Evolutionary conservation across 1,140 invertebrate species (phyloP).

Genomic region (Pseudomyrmex gracilis): DNA sequence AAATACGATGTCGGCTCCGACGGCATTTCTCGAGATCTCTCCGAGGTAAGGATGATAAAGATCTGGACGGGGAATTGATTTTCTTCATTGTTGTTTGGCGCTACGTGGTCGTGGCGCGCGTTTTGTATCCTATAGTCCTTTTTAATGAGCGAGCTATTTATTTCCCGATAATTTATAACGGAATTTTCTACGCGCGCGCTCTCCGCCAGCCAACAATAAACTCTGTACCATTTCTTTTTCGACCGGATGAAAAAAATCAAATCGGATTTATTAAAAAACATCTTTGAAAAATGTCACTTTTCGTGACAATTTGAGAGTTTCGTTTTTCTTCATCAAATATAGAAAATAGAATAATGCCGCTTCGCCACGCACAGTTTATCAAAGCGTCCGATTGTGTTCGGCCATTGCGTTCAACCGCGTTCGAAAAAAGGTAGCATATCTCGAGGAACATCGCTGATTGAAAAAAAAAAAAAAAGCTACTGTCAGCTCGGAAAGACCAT

Average conservation of each 20-base stretch:
- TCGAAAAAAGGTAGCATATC: conserved; percentile 26
- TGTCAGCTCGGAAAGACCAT: conserved; percentile 36
- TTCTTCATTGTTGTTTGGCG: conserved; percentile 60
- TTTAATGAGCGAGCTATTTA: conserved; percentile 52
- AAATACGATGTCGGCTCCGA: conserved; percentile 76
- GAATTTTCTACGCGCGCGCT: not conserved
- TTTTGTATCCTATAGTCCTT: conserved; percentile 45
- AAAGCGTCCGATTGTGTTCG: not conserved
- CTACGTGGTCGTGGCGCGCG: not conserved
- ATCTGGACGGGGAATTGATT: conserved; percentile 75
- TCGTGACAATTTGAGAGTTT: not conserved
- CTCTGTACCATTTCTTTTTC: not conserved
- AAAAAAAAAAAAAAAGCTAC: conserved; percentile 26
- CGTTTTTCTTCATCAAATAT: not conserved
- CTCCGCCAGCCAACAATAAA: not conserved
- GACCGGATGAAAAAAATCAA: not conserved
- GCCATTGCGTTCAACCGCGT: not conserved
- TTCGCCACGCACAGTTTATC: not conserved
- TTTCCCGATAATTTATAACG: conserved; percentile 46
- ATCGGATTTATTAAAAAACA: no score
- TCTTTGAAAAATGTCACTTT: no score
- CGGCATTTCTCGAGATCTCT: conserved; percentile 73
- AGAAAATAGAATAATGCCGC: conserved; percentile 10
- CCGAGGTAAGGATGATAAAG: conserved; percentile 68
- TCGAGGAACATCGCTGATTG: conserved; percentile 23